Conservation (phyloP, 2,888 invertebrate species). For the Melolontha melolontha region DNA sequence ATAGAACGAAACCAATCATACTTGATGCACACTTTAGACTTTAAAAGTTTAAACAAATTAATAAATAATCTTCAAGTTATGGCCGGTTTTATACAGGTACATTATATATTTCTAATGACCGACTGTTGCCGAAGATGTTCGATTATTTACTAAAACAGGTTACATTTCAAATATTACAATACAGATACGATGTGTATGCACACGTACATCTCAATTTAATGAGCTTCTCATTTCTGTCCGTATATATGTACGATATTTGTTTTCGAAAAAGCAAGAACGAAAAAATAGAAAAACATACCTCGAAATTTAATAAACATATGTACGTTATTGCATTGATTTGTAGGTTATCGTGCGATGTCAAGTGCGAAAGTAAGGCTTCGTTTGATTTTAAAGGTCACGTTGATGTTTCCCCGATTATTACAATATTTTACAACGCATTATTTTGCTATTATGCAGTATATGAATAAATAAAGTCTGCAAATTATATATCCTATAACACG, state of each 20-base stretch:
- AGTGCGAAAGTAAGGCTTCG: slow-evolving; percentile 25
- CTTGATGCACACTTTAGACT: slow-evolving; percentile 19
- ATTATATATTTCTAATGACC: slow-evolving; percentile 40
- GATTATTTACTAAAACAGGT: slow-evolving; percentile 33
- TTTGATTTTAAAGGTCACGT: slow-evolving; percentile 26
- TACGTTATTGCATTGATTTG: slow-evolving; percentile 19
- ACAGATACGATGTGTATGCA: slow-evolving; percentile 6
- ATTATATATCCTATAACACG: too few relatives aligned
- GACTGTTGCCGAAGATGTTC: slow-evolving; percentile 54
- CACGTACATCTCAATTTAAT: background rate
- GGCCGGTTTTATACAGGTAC: slow-evolving; percentile 46
- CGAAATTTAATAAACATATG: slow-evolving; percentile 37
- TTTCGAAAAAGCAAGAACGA: slow-evolving; percentile 11
- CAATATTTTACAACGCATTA: slow-evolving; percentile 4
- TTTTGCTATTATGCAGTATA: too few relatives aligned
- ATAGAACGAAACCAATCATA: slow-evolving; percentile 45
- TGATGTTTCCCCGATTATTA: slow-evolving; percentile 32
- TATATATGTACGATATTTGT: slow-evolving; percentile 16
- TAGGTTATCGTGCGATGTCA: slow-evolving; percentile 38
- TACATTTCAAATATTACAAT: slow-evolving; percentile 13
- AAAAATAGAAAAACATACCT: slow-evolving; percentile 33
- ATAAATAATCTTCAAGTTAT: slow-evolving; percentile 38
- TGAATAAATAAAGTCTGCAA: too few relatives aligned
- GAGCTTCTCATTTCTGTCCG: slow-evolving; percentile 5
- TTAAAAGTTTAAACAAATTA: slow-evolving; percentile 34